phyloP scores from a whole-genome alignment of 2,797 vertebrate genomes.

The Caiman crocodilus region DNA sequence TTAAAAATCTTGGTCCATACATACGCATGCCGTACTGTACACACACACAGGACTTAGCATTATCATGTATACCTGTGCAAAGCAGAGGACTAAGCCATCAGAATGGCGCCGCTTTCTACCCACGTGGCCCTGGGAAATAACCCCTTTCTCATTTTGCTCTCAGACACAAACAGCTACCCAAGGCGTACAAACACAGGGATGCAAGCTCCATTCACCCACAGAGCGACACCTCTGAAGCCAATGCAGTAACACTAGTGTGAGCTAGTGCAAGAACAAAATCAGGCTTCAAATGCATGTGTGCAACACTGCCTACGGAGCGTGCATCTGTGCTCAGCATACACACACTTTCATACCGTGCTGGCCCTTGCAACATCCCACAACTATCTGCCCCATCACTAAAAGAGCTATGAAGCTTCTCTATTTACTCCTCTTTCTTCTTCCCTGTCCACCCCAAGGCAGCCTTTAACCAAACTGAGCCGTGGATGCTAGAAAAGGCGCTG shows the following conservation, averaged over 20 bases:
- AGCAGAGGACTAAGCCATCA: not conserved
- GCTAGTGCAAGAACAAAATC: not conserved
- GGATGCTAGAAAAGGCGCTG: constrained; percentile 73
- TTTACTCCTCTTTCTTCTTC: constrained; percentile 23
- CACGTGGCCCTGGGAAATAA: not conserved
- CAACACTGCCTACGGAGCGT: not conserved
- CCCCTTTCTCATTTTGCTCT: not conserved
- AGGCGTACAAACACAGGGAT: not conserved
- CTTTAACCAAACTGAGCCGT: constrained; percentile 75
- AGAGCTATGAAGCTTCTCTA: constrained; percentile 8
- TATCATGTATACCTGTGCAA: not conserved
- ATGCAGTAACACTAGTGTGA: not conserved
- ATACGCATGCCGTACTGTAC: not conserved
- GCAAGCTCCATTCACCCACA: too few species aligned
- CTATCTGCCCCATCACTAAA: not conserved
- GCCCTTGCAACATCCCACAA: not conserved
- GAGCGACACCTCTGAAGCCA: not conserved
- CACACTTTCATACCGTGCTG: not conserved
- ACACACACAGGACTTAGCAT: not conserved
- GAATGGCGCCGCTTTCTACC: not conserved
- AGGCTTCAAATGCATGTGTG: not conserved
- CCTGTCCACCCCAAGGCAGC: constrained; percentile 67
- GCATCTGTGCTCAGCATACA: accelerated
- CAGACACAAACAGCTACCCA: not conserved
- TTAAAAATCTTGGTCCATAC: not conserved